A percentile compares a stretch with the other conserved stretches of the same genome.
phyloP scores from a whole-genome alignment of 2,113 vertebrate genomes.

The Nothoprocta pentlandii region DNA sequence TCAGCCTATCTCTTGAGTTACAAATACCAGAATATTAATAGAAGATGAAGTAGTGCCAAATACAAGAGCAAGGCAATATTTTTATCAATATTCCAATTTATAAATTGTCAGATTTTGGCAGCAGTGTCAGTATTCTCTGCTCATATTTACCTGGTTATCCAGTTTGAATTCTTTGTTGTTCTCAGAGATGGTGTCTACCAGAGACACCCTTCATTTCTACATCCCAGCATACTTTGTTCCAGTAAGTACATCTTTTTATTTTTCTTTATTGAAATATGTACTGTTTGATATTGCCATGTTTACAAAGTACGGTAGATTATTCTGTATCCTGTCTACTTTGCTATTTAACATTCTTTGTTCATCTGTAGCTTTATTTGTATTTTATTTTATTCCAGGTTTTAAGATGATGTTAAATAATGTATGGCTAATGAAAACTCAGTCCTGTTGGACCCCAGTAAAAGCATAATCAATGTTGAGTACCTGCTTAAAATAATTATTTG shows the following conservation, averaged over 20 bases:
- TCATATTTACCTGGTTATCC: background rate
- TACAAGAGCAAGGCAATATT: background rate
- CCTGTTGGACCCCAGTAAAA: background rate
- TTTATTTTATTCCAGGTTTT: background rate
- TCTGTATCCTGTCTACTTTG: background rate
- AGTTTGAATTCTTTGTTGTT: background rate
- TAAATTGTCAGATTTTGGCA: background rate
- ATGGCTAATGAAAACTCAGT: background rate
- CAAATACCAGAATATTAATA: background rate
- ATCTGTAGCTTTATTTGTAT: background rate
- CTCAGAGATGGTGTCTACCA: background rate
- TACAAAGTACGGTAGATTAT: background rate
- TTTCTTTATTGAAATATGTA: background rate
- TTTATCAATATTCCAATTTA: background rate
- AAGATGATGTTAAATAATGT: background rate
- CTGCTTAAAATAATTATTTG: background rate
- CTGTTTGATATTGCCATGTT: background rate
- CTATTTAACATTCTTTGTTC: background rate
- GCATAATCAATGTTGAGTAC: background rate
- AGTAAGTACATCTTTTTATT: background rate
- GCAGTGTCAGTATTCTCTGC: background rate
- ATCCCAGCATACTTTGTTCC: background rate
- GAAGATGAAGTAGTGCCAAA: background rate
- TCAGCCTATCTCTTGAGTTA: background rate
- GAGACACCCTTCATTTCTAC: background rate